A percentile compares a stretch with the other conserved stretches of the same genome.
Conservation (phyloP, 2,113 vertebrate genomes). For the Daphoenositta chrysoptera region DNA sequence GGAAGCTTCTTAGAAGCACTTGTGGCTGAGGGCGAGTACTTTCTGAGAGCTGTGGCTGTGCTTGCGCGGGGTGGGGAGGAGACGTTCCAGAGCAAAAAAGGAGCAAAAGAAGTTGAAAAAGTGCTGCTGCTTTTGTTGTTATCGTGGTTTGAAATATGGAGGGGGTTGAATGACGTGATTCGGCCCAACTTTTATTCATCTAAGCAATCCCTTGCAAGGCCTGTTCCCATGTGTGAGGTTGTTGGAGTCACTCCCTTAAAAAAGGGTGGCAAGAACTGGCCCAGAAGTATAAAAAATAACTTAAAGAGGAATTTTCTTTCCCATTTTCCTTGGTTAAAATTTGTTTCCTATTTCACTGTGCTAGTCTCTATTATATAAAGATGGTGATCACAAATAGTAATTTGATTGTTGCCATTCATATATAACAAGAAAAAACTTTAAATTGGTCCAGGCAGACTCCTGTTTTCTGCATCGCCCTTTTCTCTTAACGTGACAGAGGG, state of each 20-base stretch:
- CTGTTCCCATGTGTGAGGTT: background rate
- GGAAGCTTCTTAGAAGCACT: conserved; percentile 63
- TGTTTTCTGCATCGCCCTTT: background rate
- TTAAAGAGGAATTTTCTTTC: background rate
- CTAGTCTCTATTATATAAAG: background rate
- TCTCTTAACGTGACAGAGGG: background rate
- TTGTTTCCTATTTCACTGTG: background rate
- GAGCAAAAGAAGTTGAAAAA: conserved; percentile 32
- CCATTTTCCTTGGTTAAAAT: background rate
- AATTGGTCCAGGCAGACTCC: background rate
- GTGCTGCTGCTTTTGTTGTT: background rate
- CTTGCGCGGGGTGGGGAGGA: background rate
- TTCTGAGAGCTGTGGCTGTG: conserved; percentile 54
- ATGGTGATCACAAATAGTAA: background rate
- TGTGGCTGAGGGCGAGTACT: conserved; percentile 61
- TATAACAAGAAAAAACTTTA: background rate
- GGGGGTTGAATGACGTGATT: background rate
- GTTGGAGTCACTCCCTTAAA: background rate
- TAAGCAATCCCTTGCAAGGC: background rate
- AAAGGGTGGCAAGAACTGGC: background rate
- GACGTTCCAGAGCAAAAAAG: conserved; percentile 61
- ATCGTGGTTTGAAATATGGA: background rate
- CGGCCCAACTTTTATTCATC: background rate
- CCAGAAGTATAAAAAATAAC: background rate
- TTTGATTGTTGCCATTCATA: background rate